Base-by-base conservation (phyloP, 1,140 invertebrate genomes). In the Bombus turneri region DNA sequence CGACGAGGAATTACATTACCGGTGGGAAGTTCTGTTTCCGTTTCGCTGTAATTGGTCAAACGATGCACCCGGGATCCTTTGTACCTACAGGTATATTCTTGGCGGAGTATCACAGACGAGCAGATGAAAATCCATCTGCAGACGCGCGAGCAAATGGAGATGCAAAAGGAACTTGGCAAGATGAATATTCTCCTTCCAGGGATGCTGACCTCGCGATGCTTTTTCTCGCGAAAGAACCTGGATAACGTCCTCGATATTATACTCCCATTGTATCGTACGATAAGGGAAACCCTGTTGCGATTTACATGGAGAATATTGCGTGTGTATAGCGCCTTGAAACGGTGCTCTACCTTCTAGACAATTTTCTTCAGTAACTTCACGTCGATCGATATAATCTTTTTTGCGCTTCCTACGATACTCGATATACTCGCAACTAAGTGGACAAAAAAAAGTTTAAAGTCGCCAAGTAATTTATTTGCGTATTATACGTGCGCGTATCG, bases 41-140 rank as follows among this genome's bases (percentile, higher is more conserved):
- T 89, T 83, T 79, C 81, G 39, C 73, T 68, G 53, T 91, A 87
- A 91, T 86, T 87, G 80, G 77, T 90, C 88, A 89, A 89, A 89
- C 86, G 85, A 74, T 62, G 72, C 76, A 47, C 43, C 31, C 59
- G 77, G 77, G 53, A 79, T 66, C 68, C 86, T 87, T 85, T 81
- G 86, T 87, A 41, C 37, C 39, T 22, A 53, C 18, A 53, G 18
- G 47, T 53, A 53, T 53, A 53, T 53, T 53, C 47, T 53, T 53
- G 47, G 47, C 47, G 18, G 6, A 53, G 72, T 76, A 81, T 77
- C 53, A 31, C 59, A 39, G 39, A 22, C 31, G n/a, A 64, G 13
- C 1, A 25, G 72, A 83, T 41, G 87, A 82, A 87, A 74, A 86
- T 79, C 53, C 85, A 78, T 68, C 74, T 47, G 31, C 6, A 62